phyloP scores from a whole-genome alignment of 2,113 vertebrate species.

The Manacus vitellinus region DNA sequence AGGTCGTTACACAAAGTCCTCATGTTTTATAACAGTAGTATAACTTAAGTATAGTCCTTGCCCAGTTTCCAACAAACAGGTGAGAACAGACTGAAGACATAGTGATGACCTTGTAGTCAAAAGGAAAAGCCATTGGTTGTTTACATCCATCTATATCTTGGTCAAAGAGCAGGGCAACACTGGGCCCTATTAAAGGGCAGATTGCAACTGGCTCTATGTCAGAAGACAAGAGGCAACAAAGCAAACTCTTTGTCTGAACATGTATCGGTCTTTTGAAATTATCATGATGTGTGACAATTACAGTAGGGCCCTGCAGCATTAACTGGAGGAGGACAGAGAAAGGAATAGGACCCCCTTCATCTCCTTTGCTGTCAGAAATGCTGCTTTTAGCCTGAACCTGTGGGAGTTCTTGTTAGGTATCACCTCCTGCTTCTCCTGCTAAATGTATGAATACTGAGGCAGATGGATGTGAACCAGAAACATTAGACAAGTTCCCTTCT shows the following conservation, averaged over 20 bases:
- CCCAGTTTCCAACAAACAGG: background rate
- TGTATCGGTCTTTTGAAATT: background rate
- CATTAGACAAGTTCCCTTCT: background rate
- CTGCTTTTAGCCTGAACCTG: background rate
- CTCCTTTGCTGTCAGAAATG: background rate
- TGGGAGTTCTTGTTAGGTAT: background rate
- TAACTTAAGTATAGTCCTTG: background rate
- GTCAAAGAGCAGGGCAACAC: background rate
- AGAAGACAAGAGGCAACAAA: background rate
- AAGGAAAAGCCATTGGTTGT: background rate
- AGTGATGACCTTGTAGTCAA: background rate
- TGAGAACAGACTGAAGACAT: background rate
- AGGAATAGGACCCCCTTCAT: accelerated
- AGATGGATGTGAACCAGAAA: background rate
- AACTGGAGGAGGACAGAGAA: background rate
- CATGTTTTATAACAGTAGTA: background rate
- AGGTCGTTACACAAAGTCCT: background rate
- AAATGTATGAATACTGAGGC: background rate
- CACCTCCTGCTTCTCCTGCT: background rate
- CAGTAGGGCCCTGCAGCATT: background rate
- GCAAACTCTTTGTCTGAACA: background rate
- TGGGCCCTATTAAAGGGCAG: background rate
- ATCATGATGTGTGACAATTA: accelerated
- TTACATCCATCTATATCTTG: background rate
- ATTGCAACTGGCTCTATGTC: background rate